phyloP scores from a whole-genome alignment of 2,113 vertebrate genomes.

The Corydoras sp. region DNA sequence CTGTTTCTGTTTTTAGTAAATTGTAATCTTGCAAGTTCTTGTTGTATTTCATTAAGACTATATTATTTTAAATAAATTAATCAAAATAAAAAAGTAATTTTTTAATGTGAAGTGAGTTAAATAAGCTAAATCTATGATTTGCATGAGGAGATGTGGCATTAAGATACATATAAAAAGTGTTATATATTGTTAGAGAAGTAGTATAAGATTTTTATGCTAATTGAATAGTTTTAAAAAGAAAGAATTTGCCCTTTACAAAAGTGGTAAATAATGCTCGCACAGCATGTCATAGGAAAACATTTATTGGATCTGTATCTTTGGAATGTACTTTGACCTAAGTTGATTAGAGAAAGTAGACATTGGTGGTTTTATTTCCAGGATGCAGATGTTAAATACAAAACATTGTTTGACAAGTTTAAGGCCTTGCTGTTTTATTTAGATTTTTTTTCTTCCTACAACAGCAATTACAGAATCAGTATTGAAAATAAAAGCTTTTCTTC shows the following conservation, averaged over 20 bases:
- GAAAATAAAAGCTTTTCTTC: conserved; percentile 73
- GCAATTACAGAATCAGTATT: conserved; percentile 77
- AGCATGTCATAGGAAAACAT: conserved; percentile 41
- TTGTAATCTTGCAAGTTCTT: no score
- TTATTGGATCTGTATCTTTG: conserved; percentile 54
- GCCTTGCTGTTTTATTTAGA: conserved; percentile 70
- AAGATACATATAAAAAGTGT: no score
- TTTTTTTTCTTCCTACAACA: conserved; percentile 62
- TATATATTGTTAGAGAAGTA: no score
- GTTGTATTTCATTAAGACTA: no score
- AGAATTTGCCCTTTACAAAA: neutral
- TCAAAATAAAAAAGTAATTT: no score
- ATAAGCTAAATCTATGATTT: no score
- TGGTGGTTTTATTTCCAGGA: conserved; percentile 32
- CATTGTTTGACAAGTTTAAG: conserved; percentile 59
- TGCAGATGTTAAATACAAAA: conserved; percentile 50
- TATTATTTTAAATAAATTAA: no score
- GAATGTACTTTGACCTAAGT: conserved; percentile 42
- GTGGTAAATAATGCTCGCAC: neutral
- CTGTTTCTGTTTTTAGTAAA: no score
- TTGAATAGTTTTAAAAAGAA: no score
- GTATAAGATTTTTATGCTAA: no score
- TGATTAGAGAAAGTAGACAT: conserved; percentile 30
- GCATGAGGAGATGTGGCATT: no score
- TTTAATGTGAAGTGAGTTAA: no score